Evolutionary conservation across 1,140 invertebrate genomes (phyloP), one percentile per base, ranked within the genome.

Genomic region (Hyposmocoma kahamanoa): DNA sequence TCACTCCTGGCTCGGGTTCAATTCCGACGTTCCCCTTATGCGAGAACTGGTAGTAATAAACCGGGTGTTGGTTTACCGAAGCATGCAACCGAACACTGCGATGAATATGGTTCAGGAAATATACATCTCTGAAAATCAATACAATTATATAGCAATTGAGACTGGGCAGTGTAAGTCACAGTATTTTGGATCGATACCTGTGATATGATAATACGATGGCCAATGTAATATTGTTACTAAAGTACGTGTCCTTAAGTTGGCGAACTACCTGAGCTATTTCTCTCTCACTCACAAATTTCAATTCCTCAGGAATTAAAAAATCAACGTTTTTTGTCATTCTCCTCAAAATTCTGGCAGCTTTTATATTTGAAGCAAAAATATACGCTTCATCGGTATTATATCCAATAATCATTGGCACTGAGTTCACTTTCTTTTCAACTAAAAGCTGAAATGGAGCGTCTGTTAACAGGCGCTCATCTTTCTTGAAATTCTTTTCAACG

Each of bases 301-400:
- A 41, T 50, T 85, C 79, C 41, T 71, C 62, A 0, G 82, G 82
- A 4, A 85, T 30, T 8, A 83, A 48, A 24, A 73, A 53, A 11
- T 41, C 56, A 18, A 67, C 44, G n/a, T 68, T 57, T 21, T 41
- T 59, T 3, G 43, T 10, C 20, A 74, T 48, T 49, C 45, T 74
- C 17, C 38, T 59, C 0, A 55, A 5, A 22, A 68, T 53, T 8
- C 60, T 64, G 5, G 44, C 49, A 24, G 63, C 55, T 42, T 63
- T 67, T 1, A 85, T 42, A 24, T 60, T 47, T 13, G 62, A 59
- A 0, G 60, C 46, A 42, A 85, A 82, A 11, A 85, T 52, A 21
- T 85, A 85, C 1, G 64, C 82, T 50, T 85, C 82, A 17, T 85
- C 59, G 10, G 41, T 71, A 28, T 73, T 82, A 41, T 73, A 81